Evolutionary conservation across 2,113 vertebrate species (phyloP), one percentile per base, ranked within the genome.

Genomic region (Nannospalax galili): DNA sequence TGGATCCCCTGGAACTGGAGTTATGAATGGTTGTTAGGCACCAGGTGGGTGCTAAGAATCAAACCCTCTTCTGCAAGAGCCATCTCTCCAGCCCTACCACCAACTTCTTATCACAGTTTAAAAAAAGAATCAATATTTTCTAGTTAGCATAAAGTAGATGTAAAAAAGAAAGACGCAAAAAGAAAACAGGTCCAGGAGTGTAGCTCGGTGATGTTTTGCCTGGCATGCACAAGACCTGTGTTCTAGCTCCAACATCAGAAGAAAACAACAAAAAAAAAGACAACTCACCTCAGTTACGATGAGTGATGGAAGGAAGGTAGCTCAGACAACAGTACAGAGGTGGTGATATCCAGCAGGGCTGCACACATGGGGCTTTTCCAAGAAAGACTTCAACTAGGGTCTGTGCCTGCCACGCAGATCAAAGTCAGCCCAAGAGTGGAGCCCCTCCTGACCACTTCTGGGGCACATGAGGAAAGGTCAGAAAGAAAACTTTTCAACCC

Each of bases 251-350:
- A 72, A 20, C 11, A 56, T 7, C 22, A 17, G 8, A 65, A 35
- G 22, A 56, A 32, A n/a, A n/a, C n/a, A n/a, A n/a, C n/a, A n/a
- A n/a, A n/a, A 80, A 70, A 22, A 78, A 92, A 64, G 62, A 40
- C 42, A 35, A 88, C 94, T 96, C 72, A 97, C 93, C 93, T 94
- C 88, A 60, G 0, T 48, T 16, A 56, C 1, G 10, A 32, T 9
- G 69, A 15, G 16, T 42, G 45, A 24, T 7, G 7, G 24, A 48
- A 30, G 40, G 35, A 64, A 69, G 81, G 52, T 5, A 48, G 42
- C 22, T 17, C 70, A 28, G 5, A 58, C 5, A 65, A 77, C 28
- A 19, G 48, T 3, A 4, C 20, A 35, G 45, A 56, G n/a, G 64
- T 58, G 77, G 84, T 1, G 20, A 65, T 5, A 69, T 19, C 1